Base-by-base conservation (phyloP, 2,113 vertebrate genomes). In the Calidris pygmaea region DNA sequence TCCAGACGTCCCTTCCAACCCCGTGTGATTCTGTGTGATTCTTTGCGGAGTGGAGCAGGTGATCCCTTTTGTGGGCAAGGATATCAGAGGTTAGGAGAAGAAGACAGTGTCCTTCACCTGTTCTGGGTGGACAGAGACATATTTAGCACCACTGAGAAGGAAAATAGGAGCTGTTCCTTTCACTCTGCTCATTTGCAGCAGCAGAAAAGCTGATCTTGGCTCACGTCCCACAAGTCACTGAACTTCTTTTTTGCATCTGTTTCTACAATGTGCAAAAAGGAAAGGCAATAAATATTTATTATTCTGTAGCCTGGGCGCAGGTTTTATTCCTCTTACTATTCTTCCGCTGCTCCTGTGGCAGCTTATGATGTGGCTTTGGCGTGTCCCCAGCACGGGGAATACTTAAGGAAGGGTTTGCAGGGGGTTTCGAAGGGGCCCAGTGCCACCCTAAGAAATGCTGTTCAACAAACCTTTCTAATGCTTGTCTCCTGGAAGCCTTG, bases 251-350 rank as follows among this genome's bases (percentile, higher is more conserved):
- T 67, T 92, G 77, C 74, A 70, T 82, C 71, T 85, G 50, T 82
- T 89, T 93, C 59, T 55, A 85, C 74, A 72, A 16, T 12, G 70
- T 75, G 62, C 66, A 62, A 72, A 93, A 85, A 89, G 70, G 45
- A 84, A 81, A 80, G n/a, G 45, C 78, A 80, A 76, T 96, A 85
- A 95, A 94, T 95, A 85, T 93, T 96, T 90, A 91, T 89, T 91
- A 71, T 55, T 58, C 82, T 3, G 1, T 80, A 87, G 53, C 71
- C 41, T 37, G 59, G 7, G 52, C 67, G 30, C 35, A 37, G 62
- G n/a, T 89, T 94, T 95, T 85, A 37, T 78, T 92, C 66, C 39
- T 41, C 5, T 89, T 58, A 6, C 16, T 78, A 3, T 73, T 76
- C 45, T 68, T 77, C 56, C 32, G 5, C 39, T 41, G 48, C 41